These are phyloP conservation scores for Chrysolina haemoptera DNA, from an alignment of 2,888 invertebrate species.

Conservation along the genomic window DNA sequence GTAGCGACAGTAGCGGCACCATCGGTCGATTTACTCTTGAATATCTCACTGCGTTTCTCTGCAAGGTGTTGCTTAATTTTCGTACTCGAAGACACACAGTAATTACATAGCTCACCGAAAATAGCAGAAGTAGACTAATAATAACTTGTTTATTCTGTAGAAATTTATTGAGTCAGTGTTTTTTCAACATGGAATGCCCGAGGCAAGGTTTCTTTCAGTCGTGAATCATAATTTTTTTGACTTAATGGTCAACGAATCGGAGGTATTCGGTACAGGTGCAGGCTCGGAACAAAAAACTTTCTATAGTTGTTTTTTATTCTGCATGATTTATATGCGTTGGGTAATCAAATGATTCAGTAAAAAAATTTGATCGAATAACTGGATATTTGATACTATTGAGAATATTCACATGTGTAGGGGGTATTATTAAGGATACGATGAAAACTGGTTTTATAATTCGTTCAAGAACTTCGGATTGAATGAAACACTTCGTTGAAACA, in stretches of 20 bases:
- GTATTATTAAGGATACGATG: not conserved
- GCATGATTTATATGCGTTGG: not conserved
- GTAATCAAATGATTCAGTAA: not conserved
- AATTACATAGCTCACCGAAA: slow-evolving; percentile 4
- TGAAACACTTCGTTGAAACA: no score
- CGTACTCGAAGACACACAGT: slow-evolving; percentile 4
- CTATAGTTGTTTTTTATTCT: not conserved
- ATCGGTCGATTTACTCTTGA: no score
- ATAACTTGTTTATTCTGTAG: slow-evolving; percentile 13
- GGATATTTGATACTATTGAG: not conserved
- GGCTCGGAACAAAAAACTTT: not conserved
- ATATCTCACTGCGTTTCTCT: not conserved
- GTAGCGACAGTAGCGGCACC: no score
- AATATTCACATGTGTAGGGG: not conserved
- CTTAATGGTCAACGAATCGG: slow-evolving; percentile 16
- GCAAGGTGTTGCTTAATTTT: not conserved
- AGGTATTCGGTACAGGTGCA: slow-evolving; percentile 17
- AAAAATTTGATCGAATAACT: not conserved
- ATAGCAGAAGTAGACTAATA: slow-evolving; percentile 12
- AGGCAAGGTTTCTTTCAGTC: slow-evolving; percentile 12
- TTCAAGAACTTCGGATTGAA: no score
- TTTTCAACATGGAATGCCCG: slow-evolving; percentile 1
- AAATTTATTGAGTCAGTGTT: slow-evolving; percentile 3
- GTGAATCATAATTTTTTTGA: slow-evolving; percentile 10
- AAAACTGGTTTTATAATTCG: no score